Percentiles rank a stretch among this genome's conserved stretches.
Evolutionary conservation across 2,113 vertebrate genomes (phyloP).

Genomic region (Psephotus haematonotus): DNA sequence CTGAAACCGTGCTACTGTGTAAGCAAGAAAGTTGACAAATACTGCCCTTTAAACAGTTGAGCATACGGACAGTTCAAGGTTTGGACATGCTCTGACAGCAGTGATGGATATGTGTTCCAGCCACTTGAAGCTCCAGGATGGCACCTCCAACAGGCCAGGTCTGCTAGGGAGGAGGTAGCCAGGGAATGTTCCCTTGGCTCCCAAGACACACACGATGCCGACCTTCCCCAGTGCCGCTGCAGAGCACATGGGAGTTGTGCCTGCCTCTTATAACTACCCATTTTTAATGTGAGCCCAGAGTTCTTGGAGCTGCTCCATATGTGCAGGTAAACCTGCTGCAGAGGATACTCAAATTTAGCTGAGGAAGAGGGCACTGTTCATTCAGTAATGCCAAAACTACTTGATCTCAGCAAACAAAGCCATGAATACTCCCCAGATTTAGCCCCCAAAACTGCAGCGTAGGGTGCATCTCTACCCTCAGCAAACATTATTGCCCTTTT

Average conservation of each 20-base stretch:
- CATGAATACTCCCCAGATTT: not conserved
- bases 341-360: not conserved
- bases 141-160: not conserved
- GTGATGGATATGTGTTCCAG: not conserved
- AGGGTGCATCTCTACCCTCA: not conserved
- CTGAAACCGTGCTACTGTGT: not conserved
- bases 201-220: not conserved
- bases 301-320: not conserved
- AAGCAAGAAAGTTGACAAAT: not conserved
- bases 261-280: not conserved
- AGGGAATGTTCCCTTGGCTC: not conserved
- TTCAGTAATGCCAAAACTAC: not conserved
- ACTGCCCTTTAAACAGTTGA: not conserved
- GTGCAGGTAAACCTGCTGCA: not conserved
- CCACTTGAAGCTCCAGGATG: not conserved
- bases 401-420: not conserved
- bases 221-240: not conserved
- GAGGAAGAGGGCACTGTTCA: slow-evolving; percentile 15
- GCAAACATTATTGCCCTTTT: not conserved
- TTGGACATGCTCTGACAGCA: not conserved
- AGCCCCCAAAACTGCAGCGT: not conserved
- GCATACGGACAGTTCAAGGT: not conserved
- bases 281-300: not conserved
- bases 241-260: not conserved
- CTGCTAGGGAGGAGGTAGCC: not conserved